Evolutionary conservation across 2,797 vertebrate genomes (phyloP), one percentile per base, ranked within the genome.

Genomic region (Gallirallus australis): DNA sequence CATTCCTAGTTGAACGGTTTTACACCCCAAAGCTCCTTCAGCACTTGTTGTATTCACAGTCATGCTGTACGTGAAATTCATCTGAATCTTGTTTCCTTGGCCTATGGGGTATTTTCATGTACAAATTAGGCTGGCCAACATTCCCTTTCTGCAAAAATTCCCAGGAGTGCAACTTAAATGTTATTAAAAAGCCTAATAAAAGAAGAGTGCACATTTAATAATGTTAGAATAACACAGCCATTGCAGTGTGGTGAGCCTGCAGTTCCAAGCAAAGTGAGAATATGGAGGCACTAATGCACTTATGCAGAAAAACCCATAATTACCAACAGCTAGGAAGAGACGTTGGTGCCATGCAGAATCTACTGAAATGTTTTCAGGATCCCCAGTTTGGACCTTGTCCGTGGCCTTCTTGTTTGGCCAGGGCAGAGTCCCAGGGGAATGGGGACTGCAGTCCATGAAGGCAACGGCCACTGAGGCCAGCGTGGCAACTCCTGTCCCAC

Each of bases 101-200:
- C 97, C 97, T 97, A 91, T 97, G 93, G 97, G 96, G 97, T 97
- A 97, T 98, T 98, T 98, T 98, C 97, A 95, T 97, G 97, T 98
- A 98, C 97, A 98, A 98, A 98, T 98, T 98, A 98, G 98, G 96
- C 97, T 97, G 97, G 96, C 97, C 97, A 97, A 97, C 96, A 95
- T 98, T 98, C 96, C 96, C 97, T 96, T 97, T 97, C 97, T 98
- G 93, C 94, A 97, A 96, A 97, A 97, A 98, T 97, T 98, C 97
- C 97, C 98, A 94, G 94, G 96, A 96, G 97, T 97, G 40, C 97
- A 98, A 97, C 98, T 98, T 97, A 98, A 97, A 98, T 97, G 98
- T 98, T 98, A 98, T 98, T 98, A 98, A 98, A 98, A 98, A 97
- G 97, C 96, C 97, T 98, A 98, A 97, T 98, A 98, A 98, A 98